phyloP scores from a whole-genome alignment of 1,140 invertebrate genomes.

The Aphis gossypii region DNA sequence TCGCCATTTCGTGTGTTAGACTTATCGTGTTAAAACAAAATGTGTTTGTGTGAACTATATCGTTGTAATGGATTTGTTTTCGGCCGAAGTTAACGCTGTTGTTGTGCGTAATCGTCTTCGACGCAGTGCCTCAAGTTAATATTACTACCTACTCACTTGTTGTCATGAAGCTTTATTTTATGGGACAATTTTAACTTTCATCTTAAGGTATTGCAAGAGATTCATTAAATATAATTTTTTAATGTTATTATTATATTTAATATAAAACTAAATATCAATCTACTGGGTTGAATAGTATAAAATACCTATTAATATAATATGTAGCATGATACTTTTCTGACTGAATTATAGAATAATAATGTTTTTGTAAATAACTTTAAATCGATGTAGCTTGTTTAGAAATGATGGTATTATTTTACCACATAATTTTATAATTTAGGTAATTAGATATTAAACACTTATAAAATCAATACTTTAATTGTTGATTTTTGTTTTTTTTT shows the following conservation, averaged over 20 bases:
- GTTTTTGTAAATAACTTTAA: not conserved
- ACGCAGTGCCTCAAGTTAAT: not conserved
- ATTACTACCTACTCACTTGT: not conserved
- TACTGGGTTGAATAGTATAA: not conserved
- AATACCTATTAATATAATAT: not conserved
- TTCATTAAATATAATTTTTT: not conserved
- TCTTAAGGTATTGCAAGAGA: not conserved
- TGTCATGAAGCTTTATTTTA: slow-evolving; percentile 37
- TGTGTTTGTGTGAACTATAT: not conserved
- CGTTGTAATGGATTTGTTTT: slow-evolving; percentile 33
- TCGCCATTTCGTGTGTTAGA: not conserved
- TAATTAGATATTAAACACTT: no score
- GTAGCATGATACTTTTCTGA: not conserved
- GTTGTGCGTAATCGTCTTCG: slow-evolving; percentile 33
- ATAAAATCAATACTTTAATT: no score
- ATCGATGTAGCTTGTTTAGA: not conserved
- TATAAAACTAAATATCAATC: not conserved
- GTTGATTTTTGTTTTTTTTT: not conserved
- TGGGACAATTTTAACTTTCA: slow-evolving; percentile 7
- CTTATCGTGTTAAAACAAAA: not conserved
- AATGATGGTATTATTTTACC: not conserved
- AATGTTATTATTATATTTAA: not conserved
- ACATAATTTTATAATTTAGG: not conserved
- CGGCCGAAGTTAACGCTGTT: not conserved
- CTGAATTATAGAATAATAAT: not conserved